phyloP scores from a whole-genome alignment of 2,888 invertebrate genomes.

The Schizotus pectinicornis region DNA sequence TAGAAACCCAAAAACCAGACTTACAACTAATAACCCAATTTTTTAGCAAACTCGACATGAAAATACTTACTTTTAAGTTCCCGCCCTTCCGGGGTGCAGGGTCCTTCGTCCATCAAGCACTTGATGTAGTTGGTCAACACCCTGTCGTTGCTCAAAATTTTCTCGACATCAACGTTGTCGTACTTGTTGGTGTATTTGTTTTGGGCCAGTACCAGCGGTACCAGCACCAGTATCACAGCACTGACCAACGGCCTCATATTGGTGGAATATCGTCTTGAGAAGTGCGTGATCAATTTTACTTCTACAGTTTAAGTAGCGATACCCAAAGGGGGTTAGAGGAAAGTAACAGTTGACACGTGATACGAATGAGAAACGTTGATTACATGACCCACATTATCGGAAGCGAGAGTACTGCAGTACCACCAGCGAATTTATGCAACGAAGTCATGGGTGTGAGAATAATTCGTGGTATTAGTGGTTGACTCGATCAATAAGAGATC shows the following conservation, averaged over 20 bases:
- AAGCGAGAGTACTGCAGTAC: slow-evolving; percentile 20
- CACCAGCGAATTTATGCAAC: not conserved
- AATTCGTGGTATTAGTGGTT: not conserved
- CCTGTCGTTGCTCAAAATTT: slow-evolving; percentile 63
- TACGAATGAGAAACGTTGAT: slow-evolving; percentile 28
- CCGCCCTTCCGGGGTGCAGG: slow-evolving; percentile 66
- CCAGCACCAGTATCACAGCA: slow-evolving; percentile 42
- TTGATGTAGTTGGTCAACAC: slow-evolving; percentile 67
- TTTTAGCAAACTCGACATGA: not conserved
- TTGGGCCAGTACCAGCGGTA: slow-evolving; percentile 38
- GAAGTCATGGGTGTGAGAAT: not conserved
- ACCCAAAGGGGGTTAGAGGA: slow-evolving; percentile 43
- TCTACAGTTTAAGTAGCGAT: slow-evolving; percentile 38
- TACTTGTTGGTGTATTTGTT: slow-evolving; percentile 37
- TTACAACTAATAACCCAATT: not conserved
- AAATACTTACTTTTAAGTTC: slow-evolving; percentile 66
- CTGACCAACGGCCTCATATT: slow-evolving; percentile 39
- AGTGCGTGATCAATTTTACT: slow-evolving; percentile 4
- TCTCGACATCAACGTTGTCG: slow-evolving; percentile 61
- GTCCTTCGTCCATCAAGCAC: slow-evolving; percentile 66
- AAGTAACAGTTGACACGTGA: slow-evolving; percentile 43
- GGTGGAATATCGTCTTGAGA: slow-evolving; percentile 27
- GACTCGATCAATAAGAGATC: not conserved
- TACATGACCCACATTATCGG: slow-evolving; percentile 28
- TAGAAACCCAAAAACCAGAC: not conserved